Conservation (phyloP, 2,888 invertebrate species). For the Agonum fuliginosum region DNA sequence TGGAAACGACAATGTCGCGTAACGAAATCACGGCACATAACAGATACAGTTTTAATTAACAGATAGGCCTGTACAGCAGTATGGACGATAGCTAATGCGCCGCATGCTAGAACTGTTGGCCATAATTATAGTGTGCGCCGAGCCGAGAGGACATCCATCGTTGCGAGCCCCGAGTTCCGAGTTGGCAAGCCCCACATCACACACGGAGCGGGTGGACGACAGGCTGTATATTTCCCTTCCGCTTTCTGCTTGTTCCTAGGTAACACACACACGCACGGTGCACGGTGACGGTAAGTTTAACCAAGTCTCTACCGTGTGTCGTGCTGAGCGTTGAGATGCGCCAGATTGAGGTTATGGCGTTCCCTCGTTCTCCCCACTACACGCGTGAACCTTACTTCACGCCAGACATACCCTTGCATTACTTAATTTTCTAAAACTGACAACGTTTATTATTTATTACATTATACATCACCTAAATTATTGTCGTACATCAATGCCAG, state of each 20-base stretch:
- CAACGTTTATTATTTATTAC: slow-evolving; percentile 68
- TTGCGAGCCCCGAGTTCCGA: slow-evolving; percentile 46
- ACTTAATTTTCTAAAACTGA: slow-evolving; percentile 65
- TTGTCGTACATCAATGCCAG: slow-evolving; percentile 68
- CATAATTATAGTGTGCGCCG: slow-evolving; percentile 54
- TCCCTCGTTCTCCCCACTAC: slow-evolving; percentile 14
- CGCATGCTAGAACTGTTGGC: slow-evolving; percentile 49
- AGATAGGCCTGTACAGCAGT: slow-evolving; percentile 48
- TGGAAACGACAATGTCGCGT: slow-evolving; percentile 43
- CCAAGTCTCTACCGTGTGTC: slow-evolving; percentile 24
- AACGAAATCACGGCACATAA: slow-evolving; percentile 52
- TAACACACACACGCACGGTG: slow-evolving; percentile 6
- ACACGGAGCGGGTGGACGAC: slow-evolving; percentile 45
- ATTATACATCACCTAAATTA: slow-evolving; percentile 68
- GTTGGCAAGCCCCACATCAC: slow-evolving; percentile 46
- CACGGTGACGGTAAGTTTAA: slow-evolving; percentile 27
- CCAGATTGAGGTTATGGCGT: slow-evolving; percentile 55
- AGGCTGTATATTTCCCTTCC: slow-evolving; percentile 53
- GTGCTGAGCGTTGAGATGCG: slow-evolving; percentile 40
- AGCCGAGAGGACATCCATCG: slow-evolving; percentile 55
- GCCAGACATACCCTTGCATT: slow-evolving; percentile 56
- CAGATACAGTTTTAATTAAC: slow-evolving; percentile 57
- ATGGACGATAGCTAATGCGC: slow-evolving; percentile 29
- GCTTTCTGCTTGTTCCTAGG: neutral
- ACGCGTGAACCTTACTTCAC: slow-evolving; percentile 51